Conservation (phyloP, 1,140 invertebrate species). For the Cataglyphis hispanica region DNA sequence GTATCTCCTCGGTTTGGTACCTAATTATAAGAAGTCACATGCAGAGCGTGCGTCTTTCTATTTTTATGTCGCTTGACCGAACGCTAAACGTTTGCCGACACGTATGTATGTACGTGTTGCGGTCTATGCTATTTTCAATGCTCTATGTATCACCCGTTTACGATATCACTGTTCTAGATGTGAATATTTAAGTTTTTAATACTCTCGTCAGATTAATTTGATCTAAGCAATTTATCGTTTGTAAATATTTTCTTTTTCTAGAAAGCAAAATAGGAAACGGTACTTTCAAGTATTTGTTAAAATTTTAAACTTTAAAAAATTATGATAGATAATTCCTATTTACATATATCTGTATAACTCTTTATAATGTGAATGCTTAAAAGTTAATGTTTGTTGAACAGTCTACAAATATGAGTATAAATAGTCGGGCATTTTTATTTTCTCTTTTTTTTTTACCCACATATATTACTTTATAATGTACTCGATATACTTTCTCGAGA, state of each 20-base stretch:
- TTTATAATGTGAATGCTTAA: no score
- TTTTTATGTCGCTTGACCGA: constrained; percentile 84
- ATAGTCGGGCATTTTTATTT: no score
- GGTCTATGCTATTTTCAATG: constrained; percentile 71
- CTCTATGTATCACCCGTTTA: background rate
- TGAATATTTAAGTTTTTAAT: background rate
- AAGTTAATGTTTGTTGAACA: no score
- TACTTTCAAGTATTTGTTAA: background rate
- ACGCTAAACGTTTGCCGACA: constrained; percentile 77
- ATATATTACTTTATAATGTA: no score
- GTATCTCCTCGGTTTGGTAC: constrained; percentile 76
- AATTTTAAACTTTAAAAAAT: background rate
- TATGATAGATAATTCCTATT: background rate
- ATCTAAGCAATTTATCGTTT: background rate
- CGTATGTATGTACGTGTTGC: constrained; percentile 61
- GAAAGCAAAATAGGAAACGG: background rate
- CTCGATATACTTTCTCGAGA: no score
- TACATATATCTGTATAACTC: background rate
- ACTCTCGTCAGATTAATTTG: background rate
- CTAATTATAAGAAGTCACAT: constrained; percentile 86
- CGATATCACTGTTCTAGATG: background rate
- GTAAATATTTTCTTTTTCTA: background rate
- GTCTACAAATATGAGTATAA: no score
- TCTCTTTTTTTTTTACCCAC: no score
- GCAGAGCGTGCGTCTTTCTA: constrained; percentile 84